phyloP scores from a whole-genome alignment of 2,797 vertebrate species.

The Netta rufina region DNA sequence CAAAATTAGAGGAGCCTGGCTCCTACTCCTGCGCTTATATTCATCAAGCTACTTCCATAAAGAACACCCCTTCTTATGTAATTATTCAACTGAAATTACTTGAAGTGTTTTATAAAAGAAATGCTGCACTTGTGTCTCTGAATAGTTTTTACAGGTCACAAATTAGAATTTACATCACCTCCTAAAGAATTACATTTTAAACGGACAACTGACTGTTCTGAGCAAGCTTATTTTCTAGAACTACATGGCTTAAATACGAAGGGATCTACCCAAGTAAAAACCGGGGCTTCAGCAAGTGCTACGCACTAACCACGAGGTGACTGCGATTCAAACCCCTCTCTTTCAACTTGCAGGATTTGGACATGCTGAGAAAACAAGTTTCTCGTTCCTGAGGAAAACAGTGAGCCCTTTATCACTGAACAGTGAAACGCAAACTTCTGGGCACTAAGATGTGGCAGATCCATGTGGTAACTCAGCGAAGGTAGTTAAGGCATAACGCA shows the following conservation, averaged over 20 bases:
- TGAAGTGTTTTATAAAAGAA: constrained; percentile 5
- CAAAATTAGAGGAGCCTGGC: constrained; percentile 56
- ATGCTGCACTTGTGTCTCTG: background rate
- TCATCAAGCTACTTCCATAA: constrained; percentile 56
- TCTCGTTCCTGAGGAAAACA: constrained; percentile 52
- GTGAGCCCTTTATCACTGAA: constrained; percentile 37
- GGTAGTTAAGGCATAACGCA: constrained; percentile 56
- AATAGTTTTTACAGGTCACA: background rate
- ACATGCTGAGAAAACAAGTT: constrained; percentile 37
- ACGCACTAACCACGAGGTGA: background rate
- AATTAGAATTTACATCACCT: constrained; percentile 18
- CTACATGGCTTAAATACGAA: constrained; percentile 52
- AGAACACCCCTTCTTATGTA: background rate
- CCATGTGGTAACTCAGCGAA: background rate
- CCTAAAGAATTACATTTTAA: background rate
- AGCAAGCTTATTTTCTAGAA: constrained; percentile 34
- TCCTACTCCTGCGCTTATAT: constrained; percentile 66
- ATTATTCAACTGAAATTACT: constrained; percentile 27
- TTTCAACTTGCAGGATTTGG: constrained; percentile 17
- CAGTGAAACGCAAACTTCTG: constrained; percentile 29
- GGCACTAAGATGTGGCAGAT: background rate
- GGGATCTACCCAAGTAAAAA: constrained; percentile 23
- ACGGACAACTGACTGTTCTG: background rate
- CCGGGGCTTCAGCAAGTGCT: background rate
- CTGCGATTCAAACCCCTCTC: background rate